Evolutionary conservation across 2,113 vertebrate species (phyloP).

Genomic region (Mobula hypostoma): DNA sequence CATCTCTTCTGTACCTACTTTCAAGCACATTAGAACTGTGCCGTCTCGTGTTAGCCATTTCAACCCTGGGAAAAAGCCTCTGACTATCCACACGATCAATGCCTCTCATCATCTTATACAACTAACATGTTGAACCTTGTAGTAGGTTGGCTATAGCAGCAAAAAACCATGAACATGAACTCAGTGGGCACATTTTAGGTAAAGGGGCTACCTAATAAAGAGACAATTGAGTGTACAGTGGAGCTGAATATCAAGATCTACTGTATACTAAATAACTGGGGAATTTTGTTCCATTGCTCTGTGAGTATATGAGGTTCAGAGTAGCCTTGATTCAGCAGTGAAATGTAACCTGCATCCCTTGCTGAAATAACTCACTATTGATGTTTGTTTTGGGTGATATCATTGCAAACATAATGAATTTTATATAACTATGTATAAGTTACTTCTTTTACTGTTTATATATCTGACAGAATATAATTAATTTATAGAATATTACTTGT

Average conservation of each 20-base stretch:
- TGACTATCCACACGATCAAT: too few relatives aligned
- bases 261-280: neutral
- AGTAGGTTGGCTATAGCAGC: too few relatives aligned
- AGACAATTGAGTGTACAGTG: neutral
- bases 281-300: neutral
- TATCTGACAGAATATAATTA: neutral
- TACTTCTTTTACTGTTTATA: neutral
- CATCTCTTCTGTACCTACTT: too few relatives aligned
- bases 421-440: neutral
- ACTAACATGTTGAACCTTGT: too few relatives aligned
- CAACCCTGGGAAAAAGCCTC: too few relatives aligned
- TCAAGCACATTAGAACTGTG: too few relatives aligned
- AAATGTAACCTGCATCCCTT: neutral
- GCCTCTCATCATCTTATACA: too few relatives aligned
- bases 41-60: too few relatives aligned
- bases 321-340: neutral
- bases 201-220: too few relatives aligned
- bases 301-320: neutral
- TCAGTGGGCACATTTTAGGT: too few relatives aligned
- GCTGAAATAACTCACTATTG: neutral
- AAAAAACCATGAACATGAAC: too few relatives aligned
- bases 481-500: neutral
- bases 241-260: neutral
- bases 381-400: neutral
- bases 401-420: neutral